Evolutionary conservation across 2,797 vertebrate species (phyloP).

Genomic region (Gymnodraco acuticeps): DNA sequence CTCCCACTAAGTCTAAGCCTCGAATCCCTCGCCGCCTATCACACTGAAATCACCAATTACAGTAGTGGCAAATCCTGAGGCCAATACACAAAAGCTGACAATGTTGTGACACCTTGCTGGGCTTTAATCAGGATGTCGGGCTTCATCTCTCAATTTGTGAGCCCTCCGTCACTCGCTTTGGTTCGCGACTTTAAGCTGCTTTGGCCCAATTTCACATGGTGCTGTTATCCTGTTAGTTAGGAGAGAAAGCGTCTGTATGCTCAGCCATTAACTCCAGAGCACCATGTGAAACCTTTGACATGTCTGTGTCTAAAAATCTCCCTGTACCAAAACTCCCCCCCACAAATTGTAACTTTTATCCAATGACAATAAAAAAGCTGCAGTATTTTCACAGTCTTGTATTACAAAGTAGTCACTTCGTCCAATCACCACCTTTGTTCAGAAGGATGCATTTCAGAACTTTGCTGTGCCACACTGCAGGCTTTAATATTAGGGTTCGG

Average conservation of each 20-base stretch:
- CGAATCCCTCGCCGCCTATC: slow-evolving; percentile 52
- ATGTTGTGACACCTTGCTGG: slow-evolving; percentile 67
- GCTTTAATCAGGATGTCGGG: slow-evolving; percentile 59
- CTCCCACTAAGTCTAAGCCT: slow-evolving; percentile 68
- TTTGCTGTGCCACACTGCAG: not conserved
- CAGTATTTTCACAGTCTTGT: not conserved
- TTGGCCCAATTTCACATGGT: slow-evolving; percentile 53
- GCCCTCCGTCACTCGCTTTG: slow-evolving; percentile 19
- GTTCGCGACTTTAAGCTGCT: slow-evolving; percentile 54
- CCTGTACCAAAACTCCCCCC: not conserved
- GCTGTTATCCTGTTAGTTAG: slow-evolving; percentile 38
- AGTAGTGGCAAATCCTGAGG: slow-evolving; percentile 70
- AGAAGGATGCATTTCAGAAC: not conserved
- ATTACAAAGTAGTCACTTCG: not conserved
- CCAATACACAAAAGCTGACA: slow-evolving; percentile 62
- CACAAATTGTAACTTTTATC: not conserved
- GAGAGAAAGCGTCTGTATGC: not conserved
- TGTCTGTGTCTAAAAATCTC: not conserved
- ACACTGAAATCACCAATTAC: slow-evolving; percentile 81
- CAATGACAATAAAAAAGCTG: too few species aligned
- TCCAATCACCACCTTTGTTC: too few species aligned
- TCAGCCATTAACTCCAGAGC: not conserved
- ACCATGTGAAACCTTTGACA: not conserved
- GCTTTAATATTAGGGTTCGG: not conserved
- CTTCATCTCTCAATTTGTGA: slow-evolving; percentile 67